Base-by-base conservation (phyloP, 2,113 vertebrate genomes). In the Phrynosoma platyrhinos region DNA sequence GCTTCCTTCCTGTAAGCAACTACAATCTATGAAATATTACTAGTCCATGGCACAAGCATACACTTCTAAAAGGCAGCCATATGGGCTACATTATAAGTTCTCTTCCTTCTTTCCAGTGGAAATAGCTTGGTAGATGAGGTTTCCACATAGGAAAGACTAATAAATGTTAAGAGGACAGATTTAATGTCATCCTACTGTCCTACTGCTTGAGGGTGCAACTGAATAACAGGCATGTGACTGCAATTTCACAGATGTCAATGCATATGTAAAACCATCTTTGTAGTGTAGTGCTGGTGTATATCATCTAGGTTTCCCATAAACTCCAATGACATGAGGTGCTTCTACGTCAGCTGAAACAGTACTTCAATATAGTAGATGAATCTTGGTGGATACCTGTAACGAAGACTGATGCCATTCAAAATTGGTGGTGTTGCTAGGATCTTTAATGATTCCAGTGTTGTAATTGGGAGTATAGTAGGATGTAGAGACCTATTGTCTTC, bases 1-100 rank as follows among this genome's bases (percentile, higher is more conserved):
- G 18, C 18, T 62, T 62, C 58, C 58, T 62, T 62, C 13, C 14
- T 62, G 13, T 62, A 62, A 62, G 58, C 58, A 81, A 32, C 53
- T 62, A 23, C 64, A 30, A 47, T 36, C 36, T 62, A 47, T 25
- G 14, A 68, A 82, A 23, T 68, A 18, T 9, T 30, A 30, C 25
- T 10, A 58, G 78, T 55, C n/a, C n/a, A 47, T 72, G 13, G 12
- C 80, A 21, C 25, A 0, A 58, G 16, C 25, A 32, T 20, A 79
- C 10, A 21, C 42, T 71, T 36, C 20, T 82, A 77, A 88, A 68
- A 80, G 13, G 79, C 1, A 12, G 76, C 53, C 1, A 64, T 20
- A 91, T 85, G 13, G 0, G 21, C 32, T 1, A 0, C 0, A 0
- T 21, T 75, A 30, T 69, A 23, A 25, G 27, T 82, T 74, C 13